Base-by-base conservation (phyloP, 2,113 vertebrate genomes). In the Parus major region DNA sequence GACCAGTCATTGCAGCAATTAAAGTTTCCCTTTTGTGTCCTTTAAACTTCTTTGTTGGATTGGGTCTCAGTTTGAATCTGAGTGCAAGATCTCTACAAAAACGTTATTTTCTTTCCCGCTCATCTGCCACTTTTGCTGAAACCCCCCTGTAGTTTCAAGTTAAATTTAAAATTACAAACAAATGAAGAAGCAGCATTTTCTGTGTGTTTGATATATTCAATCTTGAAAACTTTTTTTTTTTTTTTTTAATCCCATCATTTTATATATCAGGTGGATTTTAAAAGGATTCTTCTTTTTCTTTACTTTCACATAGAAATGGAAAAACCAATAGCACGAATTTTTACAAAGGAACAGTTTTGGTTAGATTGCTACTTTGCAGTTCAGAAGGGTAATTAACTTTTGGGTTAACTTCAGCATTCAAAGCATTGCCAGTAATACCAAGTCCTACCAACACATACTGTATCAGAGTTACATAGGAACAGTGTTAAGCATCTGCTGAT, bases 11-110 rank as follows among this genome's bases (percentile, higher is more conserved):
- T 77, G 31, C 39, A 77, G 46, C 52, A 61, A 80, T 57, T 75
- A 69, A 49, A 18, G 66, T 31, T 92, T 88, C 42, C 60, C 5
- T 92, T 95, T 56, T 44, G 22, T 29, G 42, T 61, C 44, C 33
- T 80, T 77, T 10, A 7, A 63, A 73, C 27, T 73, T 60, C 64
- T 64, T 69, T 85, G 16, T 15, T 46, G 27, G 39, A 53, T 46
- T 53, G 44, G 86, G 73, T 59, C 33, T 61, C 80, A 98, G 69
- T 97, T 46, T 53, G 47, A 88, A 77, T 59, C 33, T 61, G 82
- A 98, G 69, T 97, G 97, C 63, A 98, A 98, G 79, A 97, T 97
- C 95, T 97, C 98, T 91, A 97, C 5, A 69, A 35, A 87, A 91
- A 55, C 16, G 3, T 12, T 53, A 36, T 63, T 79, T 60, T 47